phyloP scores from a whole-genome alignment of 2,888 invertebrate species.

The Phoenoteleia sp. region DNA sequence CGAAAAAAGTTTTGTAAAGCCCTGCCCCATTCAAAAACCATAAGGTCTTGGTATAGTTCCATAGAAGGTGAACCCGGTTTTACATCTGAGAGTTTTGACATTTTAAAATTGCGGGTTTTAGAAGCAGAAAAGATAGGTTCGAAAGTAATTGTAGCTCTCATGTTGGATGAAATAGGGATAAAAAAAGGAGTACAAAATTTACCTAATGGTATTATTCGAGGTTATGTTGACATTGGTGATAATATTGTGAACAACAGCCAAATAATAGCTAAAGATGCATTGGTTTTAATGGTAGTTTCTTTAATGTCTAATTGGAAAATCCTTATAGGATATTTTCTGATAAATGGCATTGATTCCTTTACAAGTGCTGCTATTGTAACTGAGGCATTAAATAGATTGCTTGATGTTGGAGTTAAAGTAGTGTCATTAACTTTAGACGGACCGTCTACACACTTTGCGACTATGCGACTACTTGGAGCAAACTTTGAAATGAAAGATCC shows the following conservation, averaged over 20 bases:
- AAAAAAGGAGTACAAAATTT: constrained; percentile 34
- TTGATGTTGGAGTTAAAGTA: constrained; percentile 17
- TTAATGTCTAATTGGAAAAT: background rate
- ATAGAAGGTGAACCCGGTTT: constrained; percentile 70
- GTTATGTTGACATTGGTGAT: constrained; percentile 38
- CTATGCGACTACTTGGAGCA: constrained; percentile 40
- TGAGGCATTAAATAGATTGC: background rate
- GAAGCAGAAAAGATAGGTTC: too few relatives aligned
- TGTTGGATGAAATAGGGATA: constrained; percentile 54
- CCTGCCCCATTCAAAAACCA: constrained; percentile 67
- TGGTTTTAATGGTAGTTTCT: constrained; percentile 32
- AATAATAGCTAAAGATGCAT: constrained; percentile 48
- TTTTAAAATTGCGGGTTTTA: too few relatives aligned
- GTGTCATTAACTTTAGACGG: constrained; percentile 54
- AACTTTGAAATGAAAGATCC: constrained; percentile 6
- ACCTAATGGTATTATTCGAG: constrained; percentile 2
- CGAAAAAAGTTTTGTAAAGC: constrained; percentile 61
- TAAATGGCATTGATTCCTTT: background rate
- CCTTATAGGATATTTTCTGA: constrained; percentile 7
- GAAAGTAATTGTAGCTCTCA: too few relatives aligned
- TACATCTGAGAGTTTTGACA: constrained; percentile 62
- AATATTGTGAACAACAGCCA: background rate
- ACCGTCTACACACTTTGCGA: constrained; percentile 46
- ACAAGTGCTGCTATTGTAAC: background rate
- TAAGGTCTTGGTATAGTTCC: constrained; percentile 60